Evolutionary conservation across 2,113 vertebrate species (phyloP), one percentile per base, ranked within the genome.

Genomic region (Phocoena sinus): DNA sequence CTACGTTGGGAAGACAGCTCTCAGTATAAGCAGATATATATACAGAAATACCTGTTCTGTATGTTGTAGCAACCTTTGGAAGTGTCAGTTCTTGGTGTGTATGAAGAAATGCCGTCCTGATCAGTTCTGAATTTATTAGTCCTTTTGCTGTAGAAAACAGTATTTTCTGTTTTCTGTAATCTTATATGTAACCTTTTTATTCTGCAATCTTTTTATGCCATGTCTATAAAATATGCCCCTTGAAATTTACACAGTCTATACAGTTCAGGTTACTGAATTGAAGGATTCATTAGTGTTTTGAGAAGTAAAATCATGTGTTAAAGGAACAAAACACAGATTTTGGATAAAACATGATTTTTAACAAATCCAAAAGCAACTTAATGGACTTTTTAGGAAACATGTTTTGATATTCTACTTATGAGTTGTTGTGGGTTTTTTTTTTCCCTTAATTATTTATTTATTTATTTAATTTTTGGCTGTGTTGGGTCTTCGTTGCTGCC

Each of bases 301-400:
- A 91, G 23, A 96, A 76, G 38, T 88, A 73, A 95, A 96, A 50
- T 73, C 23, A 47, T 84, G 33, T 89, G 18, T 94, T 91, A 77
- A 56, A 12, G 93, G 56, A 93, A 6, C 31, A 97, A 93, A 96
- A 60, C 60, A 85, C 33, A 84, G 25, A 60, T 87, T 95, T 83
- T 67, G 38, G 18, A 44, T 95, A 79, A 91, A 97, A 89, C 8
- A 21, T 85, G 36, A 58, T 88, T 90, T 95, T 81, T 20, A 95
- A 96, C 86, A 96, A 84, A 31, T 63, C 28, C 36, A 84, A 50
- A 82, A 67, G 53, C 70, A 94, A 79, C n/a, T 85, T 96, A 96
- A 58, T 85, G 28, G 67, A 68, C 33, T 44, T 95, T 96, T 86
- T 53, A 95, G 77, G 23, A 71, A 95, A 85, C 8, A 3, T 38